phyloP scores from a whole-genome alignment of 2,888 invertebrate genomes.

The Sarcophaga caerulescens region DNA sequence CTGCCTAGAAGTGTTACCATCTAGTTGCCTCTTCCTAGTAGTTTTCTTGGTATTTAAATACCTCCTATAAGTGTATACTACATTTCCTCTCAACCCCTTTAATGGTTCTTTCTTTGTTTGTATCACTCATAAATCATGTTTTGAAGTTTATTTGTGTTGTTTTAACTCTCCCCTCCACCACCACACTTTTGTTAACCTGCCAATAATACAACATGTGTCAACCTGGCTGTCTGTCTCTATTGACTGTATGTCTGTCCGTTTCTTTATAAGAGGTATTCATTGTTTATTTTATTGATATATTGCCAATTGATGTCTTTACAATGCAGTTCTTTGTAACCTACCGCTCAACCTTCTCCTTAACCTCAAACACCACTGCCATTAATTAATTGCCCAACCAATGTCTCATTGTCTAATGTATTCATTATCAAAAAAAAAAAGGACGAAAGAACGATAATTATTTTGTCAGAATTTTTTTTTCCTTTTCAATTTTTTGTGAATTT shows the following conservation, averaged over 20 bases:
- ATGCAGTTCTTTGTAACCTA: not conserved
- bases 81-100: not conserved
- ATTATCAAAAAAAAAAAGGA: not conserved
- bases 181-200: not conserved
- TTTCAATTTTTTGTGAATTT: conserved; percentile 24
- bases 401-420: conserved; percentile 17
- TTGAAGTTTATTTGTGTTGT: not conserved
- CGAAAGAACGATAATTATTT: conserved; percentile 48
- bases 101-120: not conserved
- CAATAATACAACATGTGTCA: not conserved
- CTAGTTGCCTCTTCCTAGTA: too few relatives aligned
- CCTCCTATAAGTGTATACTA: too few relatives aligned
- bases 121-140: not conserved
- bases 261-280: conserved; percentile 24
- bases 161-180: not conserved
- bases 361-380: too few relatives aligned
- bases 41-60: too few relatives aligned
- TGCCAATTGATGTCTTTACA: conserved; percentile 44
- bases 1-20: too few relatives aligned
- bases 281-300: conserved; percentile 54
- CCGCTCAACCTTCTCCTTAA: too few relatives aligned
- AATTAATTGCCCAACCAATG: not conserved
- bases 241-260: not conserved
- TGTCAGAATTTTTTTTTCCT: conserved; percentile 41
- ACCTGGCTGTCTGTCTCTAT: not conserved